Percentiles rank a stretch among this genome's conserved stretches.
phyloP scores from a whole-genome alignment of 2,797 vertebrate genomes.

The Sebastes elongatus region DNA sequence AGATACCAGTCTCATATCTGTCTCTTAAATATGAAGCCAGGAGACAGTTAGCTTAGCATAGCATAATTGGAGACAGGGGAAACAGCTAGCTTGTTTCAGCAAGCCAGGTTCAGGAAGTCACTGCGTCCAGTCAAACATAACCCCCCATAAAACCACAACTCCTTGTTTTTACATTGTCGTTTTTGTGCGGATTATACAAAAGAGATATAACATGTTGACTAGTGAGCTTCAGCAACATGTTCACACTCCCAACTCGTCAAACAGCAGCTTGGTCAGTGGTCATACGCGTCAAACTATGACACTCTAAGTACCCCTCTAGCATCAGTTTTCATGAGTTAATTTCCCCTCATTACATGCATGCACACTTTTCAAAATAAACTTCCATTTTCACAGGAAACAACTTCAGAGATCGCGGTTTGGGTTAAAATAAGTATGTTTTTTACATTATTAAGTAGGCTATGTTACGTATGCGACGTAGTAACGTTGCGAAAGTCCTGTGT shows the following conservation, averaged over 20 bases:
- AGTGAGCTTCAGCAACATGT: background rate
- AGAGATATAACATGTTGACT: background rate
- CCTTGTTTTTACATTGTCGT: background rate
- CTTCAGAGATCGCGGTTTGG: too few species aligned
- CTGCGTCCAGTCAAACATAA: background rate
- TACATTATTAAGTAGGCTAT: too few species aligned
- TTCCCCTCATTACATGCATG: too few species aligned
- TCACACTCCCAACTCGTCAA: background rate
- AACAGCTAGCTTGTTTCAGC: background rate
- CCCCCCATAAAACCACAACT: background rate
- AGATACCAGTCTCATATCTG: background rate
- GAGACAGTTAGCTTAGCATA: background rate
- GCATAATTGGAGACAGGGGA: background rate
- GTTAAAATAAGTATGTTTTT: too few species aligned
- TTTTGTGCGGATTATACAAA: background rate
- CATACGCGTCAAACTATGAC: background rate
- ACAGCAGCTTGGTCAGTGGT: background rate
- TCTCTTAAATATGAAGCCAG: background rate
- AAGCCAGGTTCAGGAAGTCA: background rate
- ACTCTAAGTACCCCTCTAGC: background rate
- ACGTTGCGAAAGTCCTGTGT: too few species aligned
- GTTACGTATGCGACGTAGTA: too few species aligned
- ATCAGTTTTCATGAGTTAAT: background rate
- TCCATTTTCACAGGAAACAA: too few species aligned
- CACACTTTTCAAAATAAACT: too few species aligned